These are phyloP conservation scores for Lasioglossum villosulum DNA, from an alignment of 2,888 invertebrate genomes.

Conservation along the genomic window DNA sequence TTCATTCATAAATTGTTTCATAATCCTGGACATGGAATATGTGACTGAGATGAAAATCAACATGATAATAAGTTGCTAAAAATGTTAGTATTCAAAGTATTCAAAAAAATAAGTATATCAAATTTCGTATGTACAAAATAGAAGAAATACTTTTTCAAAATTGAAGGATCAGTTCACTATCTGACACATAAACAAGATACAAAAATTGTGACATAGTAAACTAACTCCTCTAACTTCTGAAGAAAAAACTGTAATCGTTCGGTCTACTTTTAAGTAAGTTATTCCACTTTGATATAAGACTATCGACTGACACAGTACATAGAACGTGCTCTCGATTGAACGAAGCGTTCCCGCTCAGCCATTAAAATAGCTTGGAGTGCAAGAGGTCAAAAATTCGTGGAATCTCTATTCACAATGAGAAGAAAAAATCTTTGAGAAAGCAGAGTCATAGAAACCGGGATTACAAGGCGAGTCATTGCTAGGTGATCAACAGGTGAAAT, in stretches of 20 bases:
- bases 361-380: background rate
- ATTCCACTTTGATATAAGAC: background rate
- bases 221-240: background rate
- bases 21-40: too few relatives aligned
- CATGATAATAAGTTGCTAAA: too few relatives aligned
- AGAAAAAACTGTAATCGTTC: background rate
- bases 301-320: background rate
- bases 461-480: slow-evolving; percentile 5
- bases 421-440: background rate
- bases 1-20: too few relatives aligned
- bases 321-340: background rate
- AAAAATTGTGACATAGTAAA: background rate
- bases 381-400: background rate
- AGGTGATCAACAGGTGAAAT: slow-evolving; percentile 48
- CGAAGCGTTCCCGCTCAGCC: background rate
- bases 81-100: too few relatives aligned
- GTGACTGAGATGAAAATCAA: too few relatives aligned
- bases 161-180: background rate
- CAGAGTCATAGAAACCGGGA: slow-evolving; percentile 1
- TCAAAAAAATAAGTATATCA: too few relatives aligned
- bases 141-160: background rate
- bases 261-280: background rate
- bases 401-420: background rate
- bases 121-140: background rate
- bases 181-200: background rate